These are phyloP conservation scores for Hyla sarda DNA, from an alignment of 2,113 vertebrate genomes.

Conservation along the genomic window DNA sequence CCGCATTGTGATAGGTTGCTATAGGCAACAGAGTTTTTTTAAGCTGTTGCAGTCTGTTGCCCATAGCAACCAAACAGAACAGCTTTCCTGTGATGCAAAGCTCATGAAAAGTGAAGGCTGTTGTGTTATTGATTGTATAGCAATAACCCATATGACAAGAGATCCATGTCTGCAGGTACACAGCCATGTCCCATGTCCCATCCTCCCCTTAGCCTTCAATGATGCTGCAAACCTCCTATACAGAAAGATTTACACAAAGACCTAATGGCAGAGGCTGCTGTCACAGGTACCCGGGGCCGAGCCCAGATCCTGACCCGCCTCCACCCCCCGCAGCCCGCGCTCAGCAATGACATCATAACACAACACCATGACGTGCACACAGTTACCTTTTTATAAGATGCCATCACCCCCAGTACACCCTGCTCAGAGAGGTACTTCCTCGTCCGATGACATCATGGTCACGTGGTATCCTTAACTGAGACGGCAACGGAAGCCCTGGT, in stretches of 20 bases:
- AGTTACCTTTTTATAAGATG: slow-evolving; percentile 57
- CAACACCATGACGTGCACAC: neutral
- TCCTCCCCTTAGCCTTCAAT: neutral
- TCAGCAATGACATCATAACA: neutral
- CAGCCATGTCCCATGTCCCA: neutral
- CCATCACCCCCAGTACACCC: slow-evolving; percentile 54
- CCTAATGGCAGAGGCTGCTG: neutral
- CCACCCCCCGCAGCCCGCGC: no score
- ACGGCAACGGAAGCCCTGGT: slow-evolving; percentile 6
- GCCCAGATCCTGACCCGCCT: no score
- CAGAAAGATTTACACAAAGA: neutral
- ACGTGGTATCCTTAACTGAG: slow-evolving; percentile 14
- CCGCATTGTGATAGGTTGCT: no score
- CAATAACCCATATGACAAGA: neutral
- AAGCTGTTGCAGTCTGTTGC: no score
- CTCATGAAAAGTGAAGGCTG: no score
- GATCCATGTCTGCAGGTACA: neutral
- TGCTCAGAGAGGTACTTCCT: slow-evolving; percentile 45
- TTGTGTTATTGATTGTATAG: no score
- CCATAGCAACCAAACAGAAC: no score
- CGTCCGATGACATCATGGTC: slow-evolving; percentile 53
- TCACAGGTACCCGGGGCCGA: neutral
- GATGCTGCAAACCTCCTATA: neutral
- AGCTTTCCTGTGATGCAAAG: no score
- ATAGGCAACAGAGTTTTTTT: no score